These are phyloP conservation scores for Leuctra nigra DNA, from an alignment of 2,888 invertebrate genomes.

Conservation along the genomic window DNA sequence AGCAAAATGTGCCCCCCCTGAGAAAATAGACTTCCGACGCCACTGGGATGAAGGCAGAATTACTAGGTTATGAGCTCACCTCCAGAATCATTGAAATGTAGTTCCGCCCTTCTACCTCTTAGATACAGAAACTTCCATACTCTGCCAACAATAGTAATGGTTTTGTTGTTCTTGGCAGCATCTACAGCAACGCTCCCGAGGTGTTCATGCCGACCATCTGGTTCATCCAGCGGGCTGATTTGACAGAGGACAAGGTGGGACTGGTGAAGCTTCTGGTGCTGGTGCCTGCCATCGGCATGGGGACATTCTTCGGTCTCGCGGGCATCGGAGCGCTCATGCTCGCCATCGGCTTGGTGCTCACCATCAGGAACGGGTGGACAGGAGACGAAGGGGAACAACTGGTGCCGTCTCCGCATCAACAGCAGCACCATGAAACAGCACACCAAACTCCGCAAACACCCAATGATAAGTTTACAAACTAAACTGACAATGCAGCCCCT, in stretches of 20 bases:
- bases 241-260: conserved; percentile 51
- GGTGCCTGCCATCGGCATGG: conserved; percentile 47
- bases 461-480: too few relatives aligned
- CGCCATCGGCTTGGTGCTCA: conserved; percentile 37
- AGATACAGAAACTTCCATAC: neutral
- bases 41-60: too few relatives aligned
- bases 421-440: too few relatives aligned
- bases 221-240: conserved; percentile 61
- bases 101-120: too few relatives aligned
- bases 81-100: too few relatives aligned
- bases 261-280: conserved; percentile 49
- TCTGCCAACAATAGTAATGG: too few relatives aligned
- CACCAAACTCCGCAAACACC: too few relatives aligned
- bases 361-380: conserved; percentile 29
- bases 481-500: too few relatives aligned
- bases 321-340: conserved; percentile 41
- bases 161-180: conserved; percentile 41
- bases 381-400: conserved; percentile 29
- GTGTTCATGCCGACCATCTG: conserved; percentile 66
- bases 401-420: too few relatives aligned
- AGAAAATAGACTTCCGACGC: too few relatives aligned
- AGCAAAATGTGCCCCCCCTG: too few relatives aligned
- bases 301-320: conserved; percentile 49
- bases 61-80: too few relatives aligned
- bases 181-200: conserved; percentile 47